Evolutionary conservation across 2,797 vertebrate genomes (phyloP).

Genomic region (Steatocranus sp.): DNA sequence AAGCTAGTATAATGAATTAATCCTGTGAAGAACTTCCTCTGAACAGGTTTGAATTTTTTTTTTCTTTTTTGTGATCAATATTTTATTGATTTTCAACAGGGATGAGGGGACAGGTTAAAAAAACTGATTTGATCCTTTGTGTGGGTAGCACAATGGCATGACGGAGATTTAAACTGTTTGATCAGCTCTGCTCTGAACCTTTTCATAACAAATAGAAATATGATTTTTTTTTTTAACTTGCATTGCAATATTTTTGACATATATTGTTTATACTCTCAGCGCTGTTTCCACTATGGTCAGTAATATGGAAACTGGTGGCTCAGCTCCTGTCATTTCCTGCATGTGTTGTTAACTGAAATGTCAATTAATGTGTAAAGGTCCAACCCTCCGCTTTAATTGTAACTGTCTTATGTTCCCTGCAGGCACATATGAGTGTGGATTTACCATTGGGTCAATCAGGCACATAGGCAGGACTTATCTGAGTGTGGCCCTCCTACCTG

Average conservation of each 20-base stretch:
- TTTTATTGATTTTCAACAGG: background rate
- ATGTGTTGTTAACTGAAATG: background rate
- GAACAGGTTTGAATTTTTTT: background rate
- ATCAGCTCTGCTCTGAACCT: background rate
- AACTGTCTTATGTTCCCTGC: background rate
- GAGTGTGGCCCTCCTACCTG: constrained; percentile 60
- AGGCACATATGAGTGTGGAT: constrained; percentile 70
- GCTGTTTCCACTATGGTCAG: background rate
- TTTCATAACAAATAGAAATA: background rate
- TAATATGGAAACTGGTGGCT: background rate
- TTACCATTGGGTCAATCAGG: constrained; percentile 44
- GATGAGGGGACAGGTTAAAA: background rate
- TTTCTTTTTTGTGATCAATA: background rate
- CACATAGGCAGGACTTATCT: constrained; percentile 38
- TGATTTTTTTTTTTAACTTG: background rate
- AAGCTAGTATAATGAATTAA: background rate
- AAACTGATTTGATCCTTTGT: background rate
- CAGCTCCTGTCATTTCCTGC: background rate
- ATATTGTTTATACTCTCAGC: background rate
- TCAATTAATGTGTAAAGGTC: background rate
- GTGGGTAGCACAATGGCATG: background rate
- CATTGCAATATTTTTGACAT: background rate
- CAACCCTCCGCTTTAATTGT: background rate
- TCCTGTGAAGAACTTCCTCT: background rate
- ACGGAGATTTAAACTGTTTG: background rate